A percentile compares a stretch with the other conserved stretches of the same genome.
phyloP scores from a whole-genome alignment of 2,888 invertebrate species.

The Papilio demoleus region DNA sequence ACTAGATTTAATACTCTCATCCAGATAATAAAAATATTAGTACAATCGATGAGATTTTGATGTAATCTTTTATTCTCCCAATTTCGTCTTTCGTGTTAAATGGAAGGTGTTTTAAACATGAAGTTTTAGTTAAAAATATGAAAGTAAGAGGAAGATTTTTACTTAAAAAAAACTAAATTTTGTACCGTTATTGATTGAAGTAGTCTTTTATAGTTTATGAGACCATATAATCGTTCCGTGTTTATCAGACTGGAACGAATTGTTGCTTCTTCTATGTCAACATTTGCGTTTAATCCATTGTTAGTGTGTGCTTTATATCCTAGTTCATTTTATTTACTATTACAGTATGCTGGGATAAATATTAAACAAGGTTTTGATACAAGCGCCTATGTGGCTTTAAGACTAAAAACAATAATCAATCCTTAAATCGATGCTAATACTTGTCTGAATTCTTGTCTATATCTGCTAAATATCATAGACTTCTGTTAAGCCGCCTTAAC shows the following conservation, averaged over 20 bases:
- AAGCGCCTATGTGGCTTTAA: too few relatives aligned
- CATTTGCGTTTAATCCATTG: constrained; percentile 22
- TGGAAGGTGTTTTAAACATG: not conserved
- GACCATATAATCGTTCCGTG: constrained; percentile 34
- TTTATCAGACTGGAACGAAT: constrained; percentile 34
- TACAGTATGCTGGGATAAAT: too few relatives aligned
- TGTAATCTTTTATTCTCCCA: not conserved
- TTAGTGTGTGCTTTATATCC: not conserved
- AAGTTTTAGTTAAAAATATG: not conserved
- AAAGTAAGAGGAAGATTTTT: constrained; percentile 4
- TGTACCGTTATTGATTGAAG: constrained; percentile 14
- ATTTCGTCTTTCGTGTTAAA: not conserved
- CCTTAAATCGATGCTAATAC: too few relatives aligned
- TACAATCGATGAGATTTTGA: not conserved
- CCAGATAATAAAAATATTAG: too few relatives aligned
- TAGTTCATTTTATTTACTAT: not conserved
- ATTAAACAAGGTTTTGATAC: too few relatives aligned
- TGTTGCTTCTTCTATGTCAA: constrained; percentile 16
- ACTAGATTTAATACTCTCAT: too few relatives aligned
- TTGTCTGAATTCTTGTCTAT: too few relatives aligned
- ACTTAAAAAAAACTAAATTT: not conserved
- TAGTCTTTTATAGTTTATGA: constrained; percentile 36
- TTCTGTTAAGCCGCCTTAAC: too few relatives aligned
- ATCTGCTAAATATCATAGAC: too few relatives aligned
- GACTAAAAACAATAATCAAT: too few relatives aligned